These are phyloP conservation scores for Margarornis squamiger DNA, from an alignment of 2,797 vertebrate genomes.

Conservation along the genomic window DNA sequence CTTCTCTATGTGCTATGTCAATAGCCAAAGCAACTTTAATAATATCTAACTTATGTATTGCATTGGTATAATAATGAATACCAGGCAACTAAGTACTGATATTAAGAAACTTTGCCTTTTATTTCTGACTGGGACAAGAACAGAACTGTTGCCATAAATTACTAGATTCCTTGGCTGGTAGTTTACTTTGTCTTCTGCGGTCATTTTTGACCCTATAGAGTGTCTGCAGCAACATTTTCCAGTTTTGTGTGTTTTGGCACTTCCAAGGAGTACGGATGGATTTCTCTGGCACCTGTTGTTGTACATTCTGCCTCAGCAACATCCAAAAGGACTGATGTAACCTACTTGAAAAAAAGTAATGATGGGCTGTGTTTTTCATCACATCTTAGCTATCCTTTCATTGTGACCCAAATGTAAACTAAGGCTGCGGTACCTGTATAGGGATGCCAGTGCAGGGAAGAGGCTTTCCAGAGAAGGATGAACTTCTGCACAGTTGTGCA, in stretches of 20 bases:
- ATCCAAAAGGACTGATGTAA: constrained; percentile 47
- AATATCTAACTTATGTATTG: neutral
- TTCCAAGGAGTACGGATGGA: constrained; percentile 51
- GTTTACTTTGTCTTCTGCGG: neutral
- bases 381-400: neutral
- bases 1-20: neutral
- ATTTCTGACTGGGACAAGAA: neutral
- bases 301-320: neutral
- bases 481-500: neutral
- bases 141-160: neutral
- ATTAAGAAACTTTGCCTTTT: neutral
- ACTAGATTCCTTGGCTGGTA: neutral
- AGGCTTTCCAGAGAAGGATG: neutral
- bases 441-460: neutral
- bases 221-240: constrained; percentile 36
- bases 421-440: neutral
- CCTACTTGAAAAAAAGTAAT: constrained; percentile 19
- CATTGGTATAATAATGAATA: neutral
- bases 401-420: neutral
- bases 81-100: neutral
- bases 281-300: constrained; percentile 63
- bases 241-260: constrained; percentile 44
- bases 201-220: neutral
- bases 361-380: constrained; percentile 32
- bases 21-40: neutral